A percentile compares a stretch with the other conserved stretches of the same genome.
These are phyloP conservation scores for Brachyistius frenatus DNA, from an alignment of 2,113 vertebrate genomes.

Conservation along the genomic window DNA sequence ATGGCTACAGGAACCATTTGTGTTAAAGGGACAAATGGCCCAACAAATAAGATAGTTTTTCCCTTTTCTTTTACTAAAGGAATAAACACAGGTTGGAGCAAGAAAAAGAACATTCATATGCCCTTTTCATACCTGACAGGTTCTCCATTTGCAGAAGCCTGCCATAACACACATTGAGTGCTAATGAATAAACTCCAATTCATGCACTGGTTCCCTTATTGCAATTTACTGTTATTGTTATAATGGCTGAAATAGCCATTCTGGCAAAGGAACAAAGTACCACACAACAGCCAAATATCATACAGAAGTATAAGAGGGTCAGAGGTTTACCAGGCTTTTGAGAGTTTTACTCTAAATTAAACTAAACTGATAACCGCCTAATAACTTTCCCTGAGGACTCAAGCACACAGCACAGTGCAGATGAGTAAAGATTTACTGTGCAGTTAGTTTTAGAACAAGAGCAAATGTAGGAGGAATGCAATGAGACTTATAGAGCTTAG, in stretches of 20 bases:
- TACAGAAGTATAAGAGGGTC: conserved; percentile 25
- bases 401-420: not conserved
- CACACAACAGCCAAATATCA: conserved; percentile 34
- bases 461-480: conserved; percentile 15
- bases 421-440: conserved; percentile 29
- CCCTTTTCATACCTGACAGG: conserved; percentile 47
- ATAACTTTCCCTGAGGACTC: conserved; percentile 23
- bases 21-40: conserved; percentile 32
- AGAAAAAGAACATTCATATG: conserved; percentile 46
- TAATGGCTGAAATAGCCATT: conserved; percentile 27
- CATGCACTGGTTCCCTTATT: conserved; percentile 5
- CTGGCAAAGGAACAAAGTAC: conserved; percentile 30
- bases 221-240: conserved; percentile 34
- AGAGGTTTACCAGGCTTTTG: conserved; percentile 38
- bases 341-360: conserved; percentile 40
- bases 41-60: conserved; percentile 25
- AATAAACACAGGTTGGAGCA: conserved; percentile 39
- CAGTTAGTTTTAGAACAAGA: conserved; percentile 6
- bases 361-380: conserved; percentile 44
- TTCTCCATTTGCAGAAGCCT: conserved; percentile 47
- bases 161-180: conserved; percentile 42
- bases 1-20: conserved; percentile 18
- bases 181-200: conserved; percentile 45
- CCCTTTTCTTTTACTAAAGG: conserved; percentile 41
- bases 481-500: not conserved